phyloP scores from a whole-genome alignment of 2,888 invertebrate species.

The Drosophila neotestacea region DNA sequence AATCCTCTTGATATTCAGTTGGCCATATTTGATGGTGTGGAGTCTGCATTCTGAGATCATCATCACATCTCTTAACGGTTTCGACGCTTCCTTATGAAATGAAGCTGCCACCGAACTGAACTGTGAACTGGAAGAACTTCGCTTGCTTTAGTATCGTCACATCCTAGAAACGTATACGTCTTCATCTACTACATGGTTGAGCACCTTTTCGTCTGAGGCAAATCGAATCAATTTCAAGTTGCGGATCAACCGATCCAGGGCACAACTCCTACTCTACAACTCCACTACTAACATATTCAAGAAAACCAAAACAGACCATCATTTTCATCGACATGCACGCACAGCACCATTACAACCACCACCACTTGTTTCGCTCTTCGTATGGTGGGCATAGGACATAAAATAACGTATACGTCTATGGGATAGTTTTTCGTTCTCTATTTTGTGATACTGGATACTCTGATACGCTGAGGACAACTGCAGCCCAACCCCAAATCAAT shows the following conservation, averaged over 20 bases:
- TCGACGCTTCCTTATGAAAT: conserved; percentile 31
- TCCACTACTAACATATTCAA: conserved; percentile 35
- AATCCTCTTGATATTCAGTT: conserved; percentile 22
- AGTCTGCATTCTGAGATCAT: conserved; percentile 26
- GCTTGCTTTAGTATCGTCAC: conserved; percentile 35
- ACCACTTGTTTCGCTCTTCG: conserved; percentile 49
- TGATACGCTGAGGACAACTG: conserved; percentile 24
- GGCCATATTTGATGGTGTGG: conserved; percentile 10
- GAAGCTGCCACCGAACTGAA: conserved; percentile 26
- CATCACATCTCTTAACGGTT: conserved; percentile 15
- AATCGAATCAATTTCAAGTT: conserved; percentile 6
- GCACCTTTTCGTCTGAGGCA: conserved; percentile 29
- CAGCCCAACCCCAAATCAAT: conserved; percentile 4
- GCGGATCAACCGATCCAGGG: conserved; percentile 39
- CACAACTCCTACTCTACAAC: conserved; percentile 27
- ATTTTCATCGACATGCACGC: conserved; percentile 61
- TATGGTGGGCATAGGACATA: conserved; percentile 35
- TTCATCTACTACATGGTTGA: conserved; percentile 30
- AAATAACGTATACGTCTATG: conserved; percentile 21
- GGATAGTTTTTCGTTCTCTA: conserved; percentile 36
- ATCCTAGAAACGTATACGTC: conserved; percentile 23
- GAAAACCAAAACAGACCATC: conserved; percentile 32
- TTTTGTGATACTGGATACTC: conserved; percentile 17
- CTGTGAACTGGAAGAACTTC: conserved; percentile 19
- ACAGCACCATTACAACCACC: conserved; percentile 20